Evolutionary conservation across 2,888 invertebrate species (phyloP).

Genomic region (Sminthurides aquaticus): DNA sequence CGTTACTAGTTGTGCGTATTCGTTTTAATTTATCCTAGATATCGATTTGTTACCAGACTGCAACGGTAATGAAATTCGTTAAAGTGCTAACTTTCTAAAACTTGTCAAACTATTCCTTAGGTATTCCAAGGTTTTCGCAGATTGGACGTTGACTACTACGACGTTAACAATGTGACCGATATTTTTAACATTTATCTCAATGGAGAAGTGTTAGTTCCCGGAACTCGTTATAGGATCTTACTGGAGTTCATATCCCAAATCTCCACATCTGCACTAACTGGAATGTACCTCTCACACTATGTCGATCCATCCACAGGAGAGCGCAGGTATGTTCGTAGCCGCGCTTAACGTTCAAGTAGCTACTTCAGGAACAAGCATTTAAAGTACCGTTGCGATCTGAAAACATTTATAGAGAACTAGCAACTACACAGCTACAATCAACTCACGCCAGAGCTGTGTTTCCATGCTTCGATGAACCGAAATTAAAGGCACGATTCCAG

Average conservation of each 20-base stretch:
- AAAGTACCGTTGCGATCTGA: neutral
- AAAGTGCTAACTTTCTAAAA: no score
- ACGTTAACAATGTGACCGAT: neutral
- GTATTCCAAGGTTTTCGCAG: no score
- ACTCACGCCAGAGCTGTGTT: neutral
- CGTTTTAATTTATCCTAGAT: no score
- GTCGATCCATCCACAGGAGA: neutral
- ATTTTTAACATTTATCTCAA: neutral
- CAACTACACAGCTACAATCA: neutral
- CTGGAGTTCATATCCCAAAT: neutral
- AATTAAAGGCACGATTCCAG: neutral
- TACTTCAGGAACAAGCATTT: neutral
- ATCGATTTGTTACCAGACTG: no score
- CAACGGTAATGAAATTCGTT: no score
- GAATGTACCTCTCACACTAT: neutral
- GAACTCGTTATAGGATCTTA: neutral
- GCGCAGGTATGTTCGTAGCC: neutral
- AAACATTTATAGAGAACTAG: neutral
- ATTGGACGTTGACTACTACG: no score
- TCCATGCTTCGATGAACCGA: neutral
- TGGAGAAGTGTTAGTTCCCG: neutral
- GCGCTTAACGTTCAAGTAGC: neutral
- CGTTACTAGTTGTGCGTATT: no score
- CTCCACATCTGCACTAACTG: neutral
- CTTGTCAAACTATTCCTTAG: no score